A percentile compares a stretch with the other conserved stretches of the same genome.
Evolutionary conservation across 2,113 vertebrate genomes (phyloP).

Genomic region (Rynchops niger): DNA sequence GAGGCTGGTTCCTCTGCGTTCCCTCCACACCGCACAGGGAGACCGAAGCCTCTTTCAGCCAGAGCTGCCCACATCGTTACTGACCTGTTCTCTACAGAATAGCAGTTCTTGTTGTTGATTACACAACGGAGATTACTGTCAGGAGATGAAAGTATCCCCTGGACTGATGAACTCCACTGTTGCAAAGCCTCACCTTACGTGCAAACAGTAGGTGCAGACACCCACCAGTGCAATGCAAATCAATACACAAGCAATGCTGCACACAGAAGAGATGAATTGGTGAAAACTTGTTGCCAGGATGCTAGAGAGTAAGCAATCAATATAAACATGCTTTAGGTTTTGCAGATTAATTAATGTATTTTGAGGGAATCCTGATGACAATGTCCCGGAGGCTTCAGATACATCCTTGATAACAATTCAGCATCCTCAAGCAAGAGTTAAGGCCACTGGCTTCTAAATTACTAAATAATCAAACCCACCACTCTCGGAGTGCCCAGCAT

Average conservation of each 20-base stretch:
- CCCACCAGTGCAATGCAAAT: neutral
- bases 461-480: neutral
- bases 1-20: neutral
- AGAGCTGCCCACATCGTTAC: neutral
- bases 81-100: neutral
- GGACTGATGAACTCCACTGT: neutral
- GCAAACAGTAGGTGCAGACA: neutral
- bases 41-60: neutral
- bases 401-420: neutral
- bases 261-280: rapidly evolving
- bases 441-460: neutral
- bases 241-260: neutral
- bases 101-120: neutral
- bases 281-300: neutral
- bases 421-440: neutral
- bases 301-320: neutral
- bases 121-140: rapidly evolving
- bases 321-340: neutral
- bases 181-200: neutral
- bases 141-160: neutral
- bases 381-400: neutral
- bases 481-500: neutral
- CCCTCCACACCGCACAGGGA: rapidly evolving
- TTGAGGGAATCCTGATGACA: neutral
- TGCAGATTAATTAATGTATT: neutral